Conservation (phyloP, 2,888 invertebrate genomes). For the Acronicta aceris region DNA sequence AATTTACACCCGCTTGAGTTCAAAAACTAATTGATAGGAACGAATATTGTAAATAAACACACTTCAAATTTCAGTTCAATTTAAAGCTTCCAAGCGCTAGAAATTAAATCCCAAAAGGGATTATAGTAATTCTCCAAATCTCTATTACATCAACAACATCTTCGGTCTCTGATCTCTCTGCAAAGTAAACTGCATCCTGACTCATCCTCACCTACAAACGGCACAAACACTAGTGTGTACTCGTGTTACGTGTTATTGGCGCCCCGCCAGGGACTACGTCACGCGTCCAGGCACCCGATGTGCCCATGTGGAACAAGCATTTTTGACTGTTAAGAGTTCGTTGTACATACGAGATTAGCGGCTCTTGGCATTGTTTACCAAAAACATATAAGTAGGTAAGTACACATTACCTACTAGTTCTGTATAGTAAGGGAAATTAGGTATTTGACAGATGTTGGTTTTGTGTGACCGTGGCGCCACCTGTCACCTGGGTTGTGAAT, state of each 20-base stretch:
- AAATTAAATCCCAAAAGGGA: too few species aligned
- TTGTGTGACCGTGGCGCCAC: slow-evolving; percentile 19
- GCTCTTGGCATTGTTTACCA: slow-evolving; percentile 36
- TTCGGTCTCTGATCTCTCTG: not conserved
- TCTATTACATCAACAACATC: not conserved
- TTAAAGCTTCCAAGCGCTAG: too few species aligned
- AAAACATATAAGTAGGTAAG: slow-evolving; percentile 6
- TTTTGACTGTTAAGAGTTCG: slow-evolving; percentile 33
- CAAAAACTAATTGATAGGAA: too few species aligned
- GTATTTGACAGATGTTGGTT: slow-evolving; percentile 3
- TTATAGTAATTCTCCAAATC: too few species aligned
- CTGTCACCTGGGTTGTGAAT: slow-evolving; percentile 16
- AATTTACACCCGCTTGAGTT: too few species aligned
- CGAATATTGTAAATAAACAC: too few species aligned
- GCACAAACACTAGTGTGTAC: slow-evolving; percentile 32
- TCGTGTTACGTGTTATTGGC: slow-evolving; percentile 46
- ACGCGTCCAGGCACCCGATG: slow-evolving; percentile 24
- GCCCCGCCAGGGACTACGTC: slow-evolving; percentile 42
- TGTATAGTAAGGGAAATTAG: not conserved
- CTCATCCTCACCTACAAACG: slow-evolving; percentile 32
- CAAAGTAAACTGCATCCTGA: slow-evolving; percentile 24
- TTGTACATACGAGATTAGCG: slow-evolving; percentile 37
- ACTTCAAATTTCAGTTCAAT: too few species aligned
- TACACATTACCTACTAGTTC: slow-evolving; percentile 1
- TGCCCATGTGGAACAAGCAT: slow-evolving; percentile 10